Evolutionary conservation across 2,113 vertebrate species (phyloP), one percentile per base, ranked within the genome.

Genomic region (Callopanchax toddi): DNA sequence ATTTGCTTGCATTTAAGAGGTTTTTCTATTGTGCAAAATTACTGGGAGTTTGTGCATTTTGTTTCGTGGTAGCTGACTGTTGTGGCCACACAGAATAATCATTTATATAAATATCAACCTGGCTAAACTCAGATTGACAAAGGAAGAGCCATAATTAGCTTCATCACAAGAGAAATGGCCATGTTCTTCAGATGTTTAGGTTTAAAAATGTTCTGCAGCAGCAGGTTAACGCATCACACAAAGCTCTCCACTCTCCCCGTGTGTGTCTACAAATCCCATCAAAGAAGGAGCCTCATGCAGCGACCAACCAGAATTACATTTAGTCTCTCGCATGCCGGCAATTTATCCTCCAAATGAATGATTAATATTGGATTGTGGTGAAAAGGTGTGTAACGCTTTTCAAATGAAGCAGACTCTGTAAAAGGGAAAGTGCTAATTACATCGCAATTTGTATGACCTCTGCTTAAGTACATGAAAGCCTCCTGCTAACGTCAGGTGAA

Each of bases 1-100:
- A 59, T 83, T 93, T 94, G 89, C 84, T 91, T 69, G 87, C 89
- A 76, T 86, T 86, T 90, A 93, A 91, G 88, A 89, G 90, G 88
- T 76, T 77, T 79, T 86, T 92, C 58, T 65, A 84, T 87, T 86
- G 91, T 87, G 92, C 89, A 92, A 91, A 92, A 93, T 73, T 90
- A 71, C 82, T 71, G 66, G 70, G 59, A 81, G 36, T 67, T 71
- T 58, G 26, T 69, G 42, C 42, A 46, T 80, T 73, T 66, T 51
- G 36, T 8, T 77, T 22, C 22, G 18, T 18, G 59, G 25, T 59
- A 55, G 22, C 16, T 50, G 45, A 37, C 26, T 57, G 26, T 61
- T 63, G 48, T 37, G 18, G 29, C 16, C 11, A 36, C 20, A 16
- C 20, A 39, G 2, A 49, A 46, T 18, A 49, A 15, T 61, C 10